phyloP scores from a whole-genome alignment of 2,113 vertebrate genomes.

The Phodopus roborovskii region DNA sequence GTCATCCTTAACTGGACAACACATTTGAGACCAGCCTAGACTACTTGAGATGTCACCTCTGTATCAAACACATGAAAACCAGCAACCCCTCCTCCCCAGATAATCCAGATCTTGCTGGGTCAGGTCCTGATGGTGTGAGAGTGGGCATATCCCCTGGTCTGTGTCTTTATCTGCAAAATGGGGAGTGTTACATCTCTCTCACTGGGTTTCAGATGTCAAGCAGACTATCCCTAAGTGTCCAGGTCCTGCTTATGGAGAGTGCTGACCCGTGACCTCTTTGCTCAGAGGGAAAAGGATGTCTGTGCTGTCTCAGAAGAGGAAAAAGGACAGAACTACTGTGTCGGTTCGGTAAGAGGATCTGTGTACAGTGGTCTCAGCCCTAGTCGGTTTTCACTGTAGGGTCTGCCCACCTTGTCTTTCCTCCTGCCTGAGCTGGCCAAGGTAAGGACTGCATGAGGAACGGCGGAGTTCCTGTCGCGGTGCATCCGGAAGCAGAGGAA shows the following conservation, averaged over 20 bases:
- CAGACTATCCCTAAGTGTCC: neutral
- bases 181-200: neutral
- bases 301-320: neutral
- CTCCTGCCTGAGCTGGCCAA: neutral
- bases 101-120: neutral
- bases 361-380: neutral
- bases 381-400: neutral
- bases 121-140: neutral
- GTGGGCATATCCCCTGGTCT: neutral
- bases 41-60: neutral
- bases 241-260: neutral
- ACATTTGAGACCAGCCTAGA: neutral
- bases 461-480: neutral
- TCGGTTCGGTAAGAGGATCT: neutral
- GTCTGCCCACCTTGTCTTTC: neutral
- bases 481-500: neutral
- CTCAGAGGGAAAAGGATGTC: neutral
- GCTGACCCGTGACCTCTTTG: neutral
- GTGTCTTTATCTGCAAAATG: neutral
- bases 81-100: neutral
- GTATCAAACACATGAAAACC: neutral
- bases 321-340: neutral
- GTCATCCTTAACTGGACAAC: neutral
- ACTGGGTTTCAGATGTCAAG: neutral
- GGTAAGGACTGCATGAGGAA: no score